phyloP scores from a whole-genome alignment of 2,888 invertebrate species.

The Stegophylla sp. region DNA sequence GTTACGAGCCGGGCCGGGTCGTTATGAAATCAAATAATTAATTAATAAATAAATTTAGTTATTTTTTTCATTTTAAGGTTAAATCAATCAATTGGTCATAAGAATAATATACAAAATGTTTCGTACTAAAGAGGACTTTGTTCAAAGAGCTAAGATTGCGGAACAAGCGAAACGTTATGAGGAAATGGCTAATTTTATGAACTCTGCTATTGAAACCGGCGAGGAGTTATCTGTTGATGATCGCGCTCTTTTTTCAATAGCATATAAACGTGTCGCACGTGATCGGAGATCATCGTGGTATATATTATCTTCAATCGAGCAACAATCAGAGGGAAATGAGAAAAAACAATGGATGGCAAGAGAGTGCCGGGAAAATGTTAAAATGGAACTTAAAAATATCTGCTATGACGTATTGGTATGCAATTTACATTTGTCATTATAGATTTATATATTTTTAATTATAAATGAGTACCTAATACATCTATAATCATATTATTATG shows the following conservation, averaged over 20 bases:
- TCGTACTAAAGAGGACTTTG: constrained; percentile 97
- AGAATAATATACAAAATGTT: constrained; percentile 70
- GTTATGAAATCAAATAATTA: no score
- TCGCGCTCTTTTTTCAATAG: constrained; percentile 95
- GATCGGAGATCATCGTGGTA: constrained; percentile 97
- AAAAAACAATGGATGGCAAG: constrained; percentile 99
- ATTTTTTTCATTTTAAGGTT: no score
- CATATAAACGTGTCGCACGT: constrained; percentile 99
- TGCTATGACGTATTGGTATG: constrained; percentile 96
- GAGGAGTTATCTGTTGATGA: constrained; percentile 97
- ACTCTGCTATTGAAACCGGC: constrained; percentile 94
- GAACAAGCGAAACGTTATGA: constrained; percentile 98
- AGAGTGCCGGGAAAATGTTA: constrained; percentile 99
- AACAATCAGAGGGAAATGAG: constrained; percentile 97
- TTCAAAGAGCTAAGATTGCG: constrained; percentile 98
- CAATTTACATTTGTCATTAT: background rate
- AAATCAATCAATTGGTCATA: constrained; percentile 53
- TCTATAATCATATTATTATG: no score
- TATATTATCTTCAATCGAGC: constrained; percentile 98
- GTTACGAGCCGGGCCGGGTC: no score
- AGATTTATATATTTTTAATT: no score
- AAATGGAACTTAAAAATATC: constrained; percentile 98
- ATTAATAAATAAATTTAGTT: no score
- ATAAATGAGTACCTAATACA: no score
- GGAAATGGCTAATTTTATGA: constrained; percentile 99